Evolutionary conservation across 2,888 invertebrate species (phyloP), one percentile per base, ranked within the genome.

Genomic region (Drosophila cracens): DNA sequence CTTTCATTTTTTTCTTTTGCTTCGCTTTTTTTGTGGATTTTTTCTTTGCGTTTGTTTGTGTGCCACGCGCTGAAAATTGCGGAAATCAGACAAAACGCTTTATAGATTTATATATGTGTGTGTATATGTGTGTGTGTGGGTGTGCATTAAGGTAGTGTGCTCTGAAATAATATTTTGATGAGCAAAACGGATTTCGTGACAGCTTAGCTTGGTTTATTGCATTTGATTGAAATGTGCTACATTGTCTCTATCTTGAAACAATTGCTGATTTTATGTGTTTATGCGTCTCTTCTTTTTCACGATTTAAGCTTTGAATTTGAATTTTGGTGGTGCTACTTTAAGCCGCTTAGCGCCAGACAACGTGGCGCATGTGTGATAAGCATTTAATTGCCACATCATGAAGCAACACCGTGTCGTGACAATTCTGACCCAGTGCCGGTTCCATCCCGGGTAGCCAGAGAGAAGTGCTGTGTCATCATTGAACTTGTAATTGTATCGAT

Each of bases 151-250:
- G 40, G 38, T 52, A 51, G 33, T 38, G 54, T 46, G 54, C 48
- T 40, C 34, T 58, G 68, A 40, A 70, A 66, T 77, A 70, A 78
- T 78, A 78, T 74, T 78, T 64, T 74, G 31, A 61, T 63, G 70
- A 72, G 75, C 49, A 74, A 74, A 80, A 71, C 53, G 84, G 76
- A 87, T 84, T 87, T 77, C 58, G 69, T 60, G 75, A 70, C 66
- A 79, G 88, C 84, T 87, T 74, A 79, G 60, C 59, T 81, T 72
- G 87, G 74, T 71, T 83, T 80, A 75, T 79, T 77, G 74, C 76
- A 71, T 80, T 77, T 77, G 76, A 85, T 83, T 87, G 80, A 88
- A 83, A 70, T 63, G 72, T 59, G 66, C 43, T 70, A 53, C 71
- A 46, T 59, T 60, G 57, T 38, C 36, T 25, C 25, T 18, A 31